Conservation (phyloP, 2,113 vertebrate species). For the Tupaia chinensis region DNA sequence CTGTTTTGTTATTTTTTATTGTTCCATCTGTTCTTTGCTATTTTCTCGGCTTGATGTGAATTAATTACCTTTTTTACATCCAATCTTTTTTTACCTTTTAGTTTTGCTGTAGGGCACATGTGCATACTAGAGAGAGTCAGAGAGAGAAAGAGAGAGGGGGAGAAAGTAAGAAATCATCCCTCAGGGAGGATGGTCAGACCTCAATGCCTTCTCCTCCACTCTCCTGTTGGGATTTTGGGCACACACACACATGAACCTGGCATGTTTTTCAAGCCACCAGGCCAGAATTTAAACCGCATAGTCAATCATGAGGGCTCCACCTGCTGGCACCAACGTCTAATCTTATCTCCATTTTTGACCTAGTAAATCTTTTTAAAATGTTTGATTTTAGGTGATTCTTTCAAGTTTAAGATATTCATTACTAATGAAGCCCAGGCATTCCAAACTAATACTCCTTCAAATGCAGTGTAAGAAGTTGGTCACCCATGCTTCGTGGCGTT, state of each 20-base stretch:
- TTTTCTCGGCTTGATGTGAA: background rate
- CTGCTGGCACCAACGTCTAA: background rate
- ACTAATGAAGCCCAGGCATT: background rate
- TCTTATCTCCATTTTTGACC: background rate
- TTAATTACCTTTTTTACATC: background rate
- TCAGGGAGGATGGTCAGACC: too few relatives aligned
- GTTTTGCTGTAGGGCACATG: too few relatives aligned
- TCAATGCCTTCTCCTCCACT: too few relatives aligned
- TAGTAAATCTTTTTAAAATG: background rate
- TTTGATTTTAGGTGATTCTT: background rate
- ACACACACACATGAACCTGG: too few relatives aligned
- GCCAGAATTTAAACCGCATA: too few relatives aligned
- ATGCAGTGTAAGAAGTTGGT: background rate
- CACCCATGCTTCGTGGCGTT: background rate
- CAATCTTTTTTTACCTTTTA: background rate
- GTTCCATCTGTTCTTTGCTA: background rate
- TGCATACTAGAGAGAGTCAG: too few relatives aligned
- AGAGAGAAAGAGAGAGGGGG: too few relatives aligned
- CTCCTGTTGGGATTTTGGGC: too few relatives aligned
- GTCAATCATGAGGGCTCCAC: too few relatives aligned
- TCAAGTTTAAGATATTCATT: background rate
- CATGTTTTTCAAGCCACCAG: too few relatives aligned
- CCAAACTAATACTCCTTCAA: background rate
- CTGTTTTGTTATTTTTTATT: background rate
- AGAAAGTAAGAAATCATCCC: too few relatives aligned